Evolutionary conservation across 2,888 invertebrate genomes (phyloP).

Genomic region (Salticus scenicus): DNA sequence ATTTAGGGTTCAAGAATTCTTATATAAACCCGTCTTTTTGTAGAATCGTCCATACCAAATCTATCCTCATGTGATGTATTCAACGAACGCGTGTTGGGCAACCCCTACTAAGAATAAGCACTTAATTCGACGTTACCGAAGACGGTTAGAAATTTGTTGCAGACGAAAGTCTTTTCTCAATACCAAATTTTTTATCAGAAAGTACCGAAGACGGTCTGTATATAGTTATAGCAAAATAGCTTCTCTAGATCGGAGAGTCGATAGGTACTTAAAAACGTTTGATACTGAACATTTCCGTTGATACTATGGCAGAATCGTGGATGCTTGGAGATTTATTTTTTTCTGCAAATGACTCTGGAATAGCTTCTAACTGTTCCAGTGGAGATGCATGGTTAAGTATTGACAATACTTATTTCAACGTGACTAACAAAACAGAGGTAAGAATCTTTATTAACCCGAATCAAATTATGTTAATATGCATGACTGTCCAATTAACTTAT

Average conservation of each 20-base stretch:
- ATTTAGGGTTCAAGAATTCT: too few species aligned
- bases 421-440: constrained; percentile 43
- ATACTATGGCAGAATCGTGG: constrained; percentile 30
- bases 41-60: constrained; percentile 24
- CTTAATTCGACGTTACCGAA: constrained; percentile 32
- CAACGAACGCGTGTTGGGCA: constrained; percentile 59
- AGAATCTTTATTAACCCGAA: too few species aligned
- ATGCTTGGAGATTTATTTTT: constrained; percentile 13
- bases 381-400: constrained; percentile 21
- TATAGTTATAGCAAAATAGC: not conserved
- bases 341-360: constrained; percentile 19
- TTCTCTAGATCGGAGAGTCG: constrained; percentile 18
- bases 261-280: constrained; percentile 43
- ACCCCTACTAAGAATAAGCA: constrained; percentile 36
- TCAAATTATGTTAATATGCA: too few species aligned
- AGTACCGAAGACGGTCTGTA: constrained; percentile 47
- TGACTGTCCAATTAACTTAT: too few species aligned
- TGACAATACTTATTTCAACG: constrained; percentile 33
- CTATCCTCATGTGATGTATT: constrained; percentile 69
- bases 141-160: constrained; percentile 16
- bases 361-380: constrained; percentile 13
- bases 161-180: constrained; percentile 32
- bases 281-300: constrained; percentile 61
- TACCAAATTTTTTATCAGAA: constrained; percentile 41
- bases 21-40: constrained; percentile 28